phyloP scores from a whole-genome alignment of 1,140 invertebrate genomes.

The Drosophila mauritiana region DNA sequence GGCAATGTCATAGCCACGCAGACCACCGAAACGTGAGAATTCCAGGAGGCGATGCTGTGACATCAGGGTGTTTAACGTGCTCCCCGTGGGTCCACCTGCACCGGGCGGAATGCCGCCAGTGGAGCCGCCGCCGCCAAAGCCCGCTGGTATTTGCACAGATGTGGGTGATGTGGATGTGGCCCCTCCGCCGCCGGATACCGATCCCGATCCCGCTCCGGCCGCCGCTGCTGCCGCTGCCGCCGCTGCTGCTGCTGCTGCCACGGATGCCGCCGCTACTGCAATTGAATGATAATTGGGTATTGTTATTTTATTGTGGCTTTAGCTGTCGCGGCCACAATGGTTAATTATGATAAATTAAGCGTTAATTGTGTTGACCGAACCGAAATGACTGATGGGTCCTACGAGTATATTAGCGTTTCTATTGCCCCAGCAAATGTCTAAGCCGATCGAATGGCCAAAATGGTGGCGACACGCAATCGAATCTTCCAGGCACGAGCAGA shows the following conservation, averaged over 20 bases:
- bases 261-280: conserved; percentile 69
- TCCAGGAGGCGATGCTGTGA: conserved; percentile 92
- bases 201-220: conserved; percentile 48
- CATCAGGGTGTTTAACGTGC: conserved; percentile 88
- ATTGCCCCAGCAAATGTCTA: too few relatives aligned
- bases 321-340: conserved; percentile 62
- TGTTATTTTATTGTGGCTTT: conserved; percentile 61
- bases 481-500: conserved; percentile 30
- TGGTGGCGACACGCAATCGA: conserved; percentile 39
- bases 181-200: conserved; percentile 42
- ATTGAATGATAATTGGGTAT: conserved; percentile 82
- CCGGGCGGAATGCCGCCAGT: conserved; percentile 56
- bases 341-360: conserved; percentile 83
- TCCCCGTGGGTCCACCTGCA: conserved; percentile 79
- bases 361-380: conserved; percentile 79
- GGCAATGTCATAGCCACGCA: conserved; percentile 94
- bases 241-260: conserved; percentile 52
- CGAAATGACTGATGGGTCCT: conserved; percentile 49
- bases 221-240: conserved; percentile 40
- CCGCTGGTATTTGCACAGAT: conserved; percentile 84
- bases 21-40: conserved; percentile 92
- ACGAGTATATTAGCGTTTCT: not conserved
- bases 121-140: conserved; percentile 65
- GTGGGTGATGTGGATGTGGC: conserved; percentile 57
- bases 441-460: conserved; percentile 16